Evolutionary conservation across 2,113 vertebrate genomes (phyloP).

Genomic region (Scatophagus argus): DNA sequence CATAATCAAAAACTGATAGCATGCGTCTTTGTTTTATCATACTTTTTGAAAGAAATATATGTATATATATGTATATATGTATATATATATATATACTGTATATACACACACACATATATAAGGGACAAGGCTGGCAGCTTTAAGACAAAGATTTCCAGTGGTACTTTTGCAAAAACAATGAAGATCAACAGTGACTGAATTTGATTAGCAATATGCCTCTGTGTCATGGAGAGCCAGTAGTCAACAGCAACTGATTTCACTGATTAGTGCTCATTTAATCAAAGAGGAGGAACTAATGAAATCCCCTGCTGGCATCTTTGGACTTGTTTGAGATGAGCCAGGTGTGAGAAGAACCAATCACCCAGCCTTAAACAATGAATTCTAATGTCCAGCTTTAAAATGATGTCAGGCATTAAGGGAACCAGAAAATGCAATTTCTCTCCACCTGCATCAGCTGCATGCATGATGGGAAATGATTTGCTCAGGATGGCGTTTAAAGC

Average conservation of each 20-base stretch:
- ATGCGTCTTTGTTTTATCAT: slow-evolving; percentile 30
- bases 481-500: not conserved
- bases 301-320: not conserved
- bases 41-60: too few relatives aligned
- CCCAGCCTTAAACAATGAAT: too few relatives aligned
- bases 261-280: slow-evolving; percentile 1
- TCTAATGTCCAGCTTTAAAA: slow-evolving; percentile 2
- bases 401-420: not conserved
- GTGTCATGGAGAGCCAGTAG: not conserved
- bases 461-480: not conserved
- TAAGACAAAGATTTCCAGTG: not conserved
- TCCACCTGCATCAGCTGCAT: not conserved
- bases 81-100: too few relatives aligned
- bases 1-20: slow-evolving; percentile 44
- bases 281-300: slow-evolving; percentile 2
- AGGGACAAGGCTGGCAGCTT: too few relatives aligned
- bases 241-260: slow-evolving; percentile 17
- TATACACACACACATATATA: too few relatives aligned
- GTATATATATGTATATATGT: too few relatives aligned
- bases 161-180: not conserved
- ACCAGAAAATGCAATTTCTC: not conserved
- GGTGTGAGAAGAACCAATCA: slow-evolving; percentile 2
- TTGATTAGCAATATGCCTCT: slow-evolving; percentile 13
- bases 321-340: not conserved
- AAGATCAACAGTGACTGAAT: not conserved